A percentile compares a stretch with the other conserved stretches of the same genome.
phyloP scores from a whole-genome alignment of 2,113 vertebrate species.

The Alectura lathami region DNA sequence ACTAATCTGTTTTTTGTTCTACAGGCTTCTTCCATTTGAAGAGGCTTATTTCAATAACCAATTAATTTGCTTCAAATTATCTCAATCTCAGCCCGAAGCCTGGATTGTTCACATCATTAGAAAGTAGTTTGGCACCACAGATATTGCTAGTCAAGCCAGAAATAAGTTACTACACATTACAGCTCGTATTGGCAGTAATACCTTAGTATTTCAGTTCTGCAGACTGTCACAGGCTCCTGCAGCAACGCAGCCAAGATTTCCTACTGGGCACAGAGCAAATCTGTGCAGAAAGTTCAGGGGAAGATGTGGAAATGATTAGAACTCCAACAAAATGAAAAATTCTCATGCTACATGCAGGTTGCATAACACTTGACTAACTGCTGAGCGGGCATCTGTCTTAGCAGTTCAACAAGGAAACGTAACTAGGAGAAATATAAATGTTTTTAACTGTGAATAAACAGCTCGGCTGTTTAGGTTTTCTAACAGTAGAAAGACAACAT shows the following conservation, averaged over 20 bases:
- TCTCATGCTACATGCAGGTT: neutral
- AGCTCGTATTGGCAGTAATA: neutral
- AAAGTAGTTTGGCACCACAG: neutral
- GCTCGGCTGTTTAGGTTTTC: neutral
- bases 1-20: neutral
- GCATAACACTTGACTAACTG: neutral
- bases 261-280: neutral
- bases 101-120: neutral
- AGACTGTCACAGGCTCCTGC: neutral
- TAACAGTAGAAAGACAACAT: fast-evolving
- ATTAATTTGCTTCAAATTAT: neutral
- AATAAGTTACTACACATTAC: neutral
- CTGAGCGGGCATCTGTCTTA: neutral
- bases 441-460: neutral
- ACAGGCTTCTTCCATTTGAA: neutral
- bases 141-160: neutral
- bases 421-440: neutral
- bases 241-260: neutral
- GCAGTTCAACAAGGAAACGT: neutral
- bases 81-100: neutral
- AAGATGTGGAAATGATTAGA: neutral
- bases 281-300: neutral
- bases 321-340: neutral
- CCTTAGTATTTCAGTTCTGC: neutral
- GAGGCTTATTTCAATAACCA: neutral